Conservation (phyloP, 2,888 invertebrate species). For the Anagyrus pseudococci region DNA sequence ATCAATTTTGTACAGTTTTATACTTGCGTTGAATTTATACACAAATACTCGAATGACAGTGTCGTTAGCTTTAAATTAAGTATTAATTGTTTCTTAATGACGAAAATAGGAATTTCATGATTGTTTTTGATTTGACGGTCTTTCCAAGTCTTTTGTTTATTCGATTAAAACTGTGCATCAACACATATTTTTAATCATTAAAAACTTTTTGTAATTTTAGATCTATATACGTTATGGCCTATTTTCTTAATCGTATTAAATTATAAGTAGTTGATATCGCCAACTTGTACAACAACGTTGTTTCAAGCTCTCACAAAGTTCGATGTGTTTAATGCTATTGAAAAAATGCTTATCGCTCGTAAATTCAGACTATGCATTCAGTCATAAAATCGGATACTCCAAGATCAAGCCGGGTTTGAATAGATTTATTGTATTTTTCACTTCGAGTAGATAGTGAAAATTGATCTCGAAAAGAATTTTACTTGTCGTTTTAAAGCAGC, state of each 20-base stretch:
- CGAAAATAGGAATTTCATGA: constrained; percentile 30
- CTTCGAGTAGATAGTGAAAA: constrained; percentile 6
- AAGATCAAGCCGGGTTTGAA: constrained; percentile 20
- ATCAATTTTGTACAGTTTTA: constrained; percentile 29
- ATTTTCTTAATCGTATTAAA: constrained; percentile 26
- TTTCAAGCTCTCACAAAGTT: constrained; percentile 30
- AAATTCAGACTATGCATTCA: constrained; percentile 6
- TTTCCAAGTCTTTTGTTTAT: constrained; percentile 14
- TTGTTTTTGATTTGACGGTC: constrained; percentile 32
- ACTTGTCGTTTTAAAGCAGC: neutral
- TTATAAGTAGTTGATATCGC: constrained; percentile 27
- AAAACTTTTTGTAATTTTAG: constrained; percentile 20
- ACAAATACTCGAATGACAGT: constrained; percentile 1
- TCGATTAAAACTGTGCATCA: neutral
- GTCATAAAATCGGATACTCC: constrained; percentile 10
- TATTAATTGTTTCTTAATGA: neutral
- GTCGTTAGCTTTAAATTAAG: constrained; percentile 22
- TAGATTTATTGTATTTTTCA: constrained; percentile 3
- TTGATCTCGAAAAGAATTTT: neutral
- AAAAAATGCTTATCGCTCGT: constrained; percentile 8
- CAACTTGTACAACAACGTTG: constrained; percentile 28
- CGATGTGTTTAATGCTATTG: constrained; percentile 29
- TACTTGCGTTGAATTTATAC: constrained; percentile 12
- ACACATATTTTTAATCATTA: constrained; percentile 9
- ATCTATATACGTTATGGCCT: constrained; percentile 11